These are phyloP conservation scores for Gopherus evgoodei DNA, from an alignment of 2,113 vertebrate genomes.

Conservation along the genomic window DNA sequence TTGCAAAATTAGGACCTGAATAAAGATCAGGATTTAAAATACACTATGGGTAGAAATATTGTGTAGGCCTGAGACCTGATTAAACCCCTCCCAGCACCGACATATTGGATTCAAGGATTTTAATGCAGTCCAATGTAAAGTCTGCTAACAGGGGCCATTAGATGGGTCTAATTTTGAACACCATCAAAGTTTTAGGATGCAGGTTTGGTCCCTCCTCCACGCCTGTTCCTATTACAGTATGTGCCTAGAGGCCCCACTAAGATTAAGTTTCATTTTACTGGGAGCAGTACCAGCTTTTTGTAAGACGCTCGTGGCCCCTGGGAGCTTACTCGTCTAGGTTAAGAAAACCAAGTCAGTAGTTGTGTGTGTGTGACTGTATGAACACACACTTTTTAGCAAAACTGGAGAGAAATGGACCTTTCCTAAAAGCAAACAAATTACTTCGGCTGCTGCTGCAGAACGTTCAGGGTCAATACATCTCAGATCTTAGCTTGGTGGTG, in stretches of 20 bases:
- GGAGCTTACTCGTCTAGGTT: background rate
- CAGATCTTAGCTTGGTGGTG: accelerated
- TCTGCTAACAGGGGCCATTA: background rate
- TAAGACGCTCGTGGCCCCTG: background rate
- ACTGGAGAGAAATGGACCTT: background rate
- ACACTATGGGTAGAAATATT: accelerated
- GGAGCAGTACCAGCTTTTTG: background rate
- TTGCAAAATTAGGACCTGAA: background rate
- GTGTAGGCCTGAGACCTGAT: too few species aligned
- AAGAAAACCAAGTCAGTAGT: background rate
- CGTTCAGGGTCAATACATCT: background rate
- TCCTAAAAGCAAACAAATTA: background rate
- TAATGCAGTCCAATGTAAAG: background rate
- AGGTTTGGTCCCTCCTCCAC: background rate
- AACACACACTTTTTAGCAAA: background rate
- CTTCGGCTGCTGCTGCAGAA: background rate
- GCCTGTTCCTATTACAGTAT: background rate
- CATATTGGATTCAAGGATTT: background rate
- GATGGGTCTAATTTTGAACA: accelerated
- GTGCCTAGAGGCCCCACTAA: background rate
- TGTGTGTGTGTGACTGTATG: accelerated
- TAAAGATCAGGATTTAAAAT: background rate
- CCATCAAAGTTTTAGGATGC: accelerated
- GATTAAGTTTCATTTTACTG: background rate
- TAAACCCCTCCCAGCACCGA: too few species aligned